phyloP scores from a whole-genome alignment of 2,888 invertebrate genomes.

The Adelognathus sp. region DNA sequence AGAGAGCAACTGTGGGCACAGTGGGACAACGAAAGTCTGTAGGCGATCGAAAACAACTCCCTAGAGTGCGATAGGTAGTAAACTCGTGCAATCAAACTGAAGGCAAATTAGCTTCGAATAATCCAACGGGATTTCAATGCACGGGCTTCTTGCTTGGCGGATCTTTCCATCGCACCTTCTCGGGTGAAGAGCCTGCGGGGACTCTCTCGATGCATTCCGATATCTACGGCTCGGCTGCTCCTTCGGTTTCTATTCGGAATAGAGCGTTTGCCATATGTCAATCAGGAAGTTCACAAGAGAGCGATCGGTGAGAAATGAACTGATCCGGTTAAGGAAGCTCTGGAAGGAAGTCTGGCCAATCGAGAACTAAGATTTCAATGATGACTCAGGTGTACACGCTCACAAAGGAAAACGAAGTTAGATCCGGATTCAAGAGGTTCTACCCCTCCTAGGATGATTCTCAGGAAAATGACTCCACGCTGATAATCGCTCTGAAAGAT shows the following conservation, averaged over 20 bases:
- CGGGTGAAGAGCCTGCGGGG: not conserved
- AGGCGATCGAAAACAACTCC: slow-evolving; percentile 14
- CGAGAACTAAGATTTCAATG: no score
- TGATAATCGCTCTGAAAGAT: no score
- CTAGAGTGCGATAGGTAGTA: slow-evolving; percentile 34
- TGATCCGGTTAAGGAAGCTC: not conserved
- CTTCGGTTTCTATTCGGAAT: slow-evolving; percentile 29
- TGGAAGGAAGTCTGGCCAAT: not conserved
- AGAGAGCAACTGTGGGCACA: not conserved
- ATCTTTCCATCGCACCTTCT: slow-evolving; percentile 9
- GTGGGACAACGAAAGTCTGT: not conserved
- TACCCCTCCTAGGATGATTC: no score
- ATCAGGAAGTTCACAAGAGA: slow-evolving; percentile 32
- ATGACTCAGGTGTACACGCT: no score
- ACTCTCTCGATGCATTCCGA: not conserved
- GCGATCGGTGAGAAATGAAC: not conserved
- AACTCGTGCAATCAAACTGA: slow-evolving; percentile 4
- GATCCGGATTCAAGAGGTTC: no score
- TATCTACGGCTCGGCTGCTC: slow-evolving; percentile 13
- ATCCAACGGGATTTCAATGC: slow-evolving; percentile 23
- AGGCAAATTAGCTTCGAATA: slow-evolving; percentile 16
- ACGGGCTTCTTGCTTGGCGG: not conserved
- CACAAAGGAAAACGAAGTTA: no score
- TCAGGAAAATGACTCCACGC: no score
- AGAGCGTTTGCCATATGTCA: slow-evolving; percentile 27